Evolutionary conservation across 2,888 invertebrate genomes (phyloP).

Genomic region (Archips xylosteana): DNA sequence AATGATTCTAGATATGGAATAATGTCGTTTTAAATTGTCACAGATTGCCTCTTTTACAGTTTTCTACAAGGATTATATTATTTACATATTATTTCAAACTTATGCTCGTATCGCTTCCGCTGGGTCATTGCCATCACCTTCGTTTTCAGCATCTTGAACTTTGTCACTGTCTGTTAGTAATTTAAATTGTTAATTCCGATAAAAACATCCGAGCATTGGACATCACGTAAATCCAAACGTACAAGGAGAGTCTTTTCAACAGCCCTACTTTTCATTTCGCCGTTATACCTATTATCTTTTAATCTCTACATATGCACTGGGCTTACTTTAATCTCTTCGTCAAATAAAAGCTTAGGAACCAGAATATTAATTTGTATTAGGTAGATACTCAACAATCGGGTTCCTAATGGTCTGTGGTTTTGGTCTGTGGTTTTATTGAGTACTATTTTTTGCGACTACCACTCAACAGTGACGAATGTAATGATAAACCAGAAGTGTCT

Average conservation of each 20-base stretch:
- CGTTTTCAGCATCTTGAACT: slow-evolving; percentile 30
- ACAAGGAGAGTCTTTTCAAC: background rate
- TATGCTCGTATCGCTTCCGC: background rate
- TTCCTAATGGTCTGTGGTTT: slow-evolving; percentile 51
- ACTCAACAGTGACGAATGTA: slow-evolving; percentile 63
- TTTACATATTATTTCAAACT: background rate
- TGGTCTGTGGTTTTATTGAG: slow-evolving; percentile 62
- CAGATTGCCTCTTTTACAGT: background rate
- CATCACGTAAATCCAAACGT: background rate
- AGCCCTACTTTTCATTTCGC: background rate
- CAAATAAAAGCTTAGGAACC: background rate
- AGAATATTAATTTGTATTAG: background rate
- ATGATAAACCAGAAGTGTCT: slow-evolving; percentile 48
- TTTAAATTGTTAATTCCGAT: slow-evolving; percentile 2
- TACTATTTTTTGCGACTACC: slow-evolving; percentile 60
- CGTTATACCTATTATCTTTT: background rate
- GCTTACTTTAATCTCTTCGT: too few relatives aligned
- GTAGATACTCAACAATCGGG: background rate
- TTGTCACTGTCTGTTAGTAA: background rate
- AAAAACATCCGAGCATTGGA: background rate
- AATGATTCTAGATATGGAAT: background rate
- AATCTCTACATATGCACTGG: too few relatives aligned
- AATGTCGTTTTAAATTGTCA: background rate
- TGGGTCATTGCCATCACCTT: slow-evolving; percentile 13
- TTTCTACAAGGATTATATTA: background rate